Evolutionary conservation across 2,888 invertebrate species (phyloP).

Genomic region (Tortrix viridana): DNA sequence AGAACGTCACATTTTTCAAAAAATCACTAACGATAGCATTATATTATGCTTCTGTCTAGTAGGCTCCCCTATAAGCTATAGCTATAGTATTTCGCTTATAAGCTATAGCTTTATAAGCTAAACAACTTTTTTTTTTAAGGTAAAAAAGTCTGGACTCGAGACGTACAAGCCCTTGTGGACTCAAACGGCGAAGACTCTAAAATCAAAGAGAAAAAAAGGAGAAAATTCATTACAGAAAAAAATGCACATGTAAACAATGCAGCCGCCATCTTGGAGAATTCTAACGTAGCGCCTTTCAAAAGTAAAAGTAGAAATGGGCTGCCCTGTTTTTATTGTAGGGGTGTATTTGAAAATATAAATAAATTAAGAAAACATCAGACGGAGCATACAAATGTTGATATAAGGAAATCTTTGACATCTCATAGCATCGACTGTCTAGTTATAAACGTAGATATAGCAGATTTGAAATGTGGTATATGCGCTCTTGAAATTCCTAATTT

Average conservation of each 20-base stretch:
- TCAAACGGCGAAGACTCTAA: slow-evolving; percentile 35
- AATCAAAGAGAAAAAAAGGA: slow-evolving; percentile 30
- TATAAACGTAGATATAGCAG: slow-evolving; percentile 52
- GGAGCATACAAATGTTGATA: slow-evolving; percentile 54
- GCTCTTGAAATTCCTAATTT: slow-evolving; percentile 41
- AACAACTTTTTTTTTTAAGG: slow-evolving; percentile 21
- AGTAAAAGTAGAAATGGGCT: slow-evolving; percentile 63
- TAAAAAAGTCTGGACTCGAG: slow-evolving; percentile 42
- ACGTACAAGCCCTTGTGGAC: slow-evolving; percentile 49
- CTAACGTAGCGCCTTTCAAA: slow-evolving; percentile 66
- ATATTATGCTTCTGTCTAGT: no score
- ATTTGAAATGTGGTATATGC: slow-evolving; percentile 52
- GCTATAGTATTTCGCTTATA: no score
- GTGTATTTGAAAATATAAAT: slow-evolving; percentile 57
- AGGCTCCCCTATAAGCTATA: no score
- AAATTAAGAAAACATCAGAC: slow-evolving; percentile 55
- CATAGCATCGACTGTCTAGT: slow-evolving; percentile 48
- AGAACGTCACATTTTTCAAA: no score
- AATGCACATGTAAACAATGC: slow-evolving; percentile 61
- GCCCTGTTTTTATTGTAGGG: slow-evolving; percentile 71
- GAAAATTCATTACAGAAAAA: slow-evolving; percentile 60
- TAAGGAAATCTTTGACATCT: neutral
- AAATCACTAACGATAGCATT: no score
- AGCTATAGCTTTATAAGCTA: no score
- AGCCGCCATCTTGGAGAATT: slow-evolving; percentile 56